Evolutionary conservation across 2,797 vertebrate species (phyloP).

Genomic region (Parotocinclus haroldoi): DNA sequence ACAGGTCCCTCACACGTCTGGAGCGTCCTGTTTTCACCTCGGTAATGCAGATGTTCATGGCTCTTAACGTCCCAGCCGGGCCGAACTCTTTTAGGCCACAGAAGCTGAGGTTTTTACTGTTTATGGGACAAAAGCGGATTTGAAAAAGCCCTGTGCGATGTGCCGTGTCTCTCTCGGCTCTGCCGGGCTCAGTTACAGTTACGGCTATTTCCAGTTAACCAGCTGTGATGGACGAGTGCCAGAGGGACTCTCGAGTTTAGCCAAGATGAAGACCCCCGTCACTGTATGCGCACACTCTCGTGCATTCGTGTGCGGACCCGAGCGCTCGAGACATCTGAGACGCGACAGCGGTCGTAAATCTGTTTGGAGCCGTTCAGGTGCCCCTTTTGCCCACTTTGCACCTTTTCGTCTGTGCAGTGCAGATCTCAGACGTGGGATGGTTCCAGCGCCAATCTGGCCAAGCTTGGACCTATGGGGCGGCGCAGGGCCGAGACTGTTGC

Average conservation of each 20-base stretch:
- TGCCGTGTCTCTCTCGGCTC: not conserved
- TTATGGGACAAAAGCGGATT: no score
- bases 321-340: conserved; percentile 31
- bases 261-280: conserved; percentile 38
- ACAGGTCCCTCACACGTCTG: conserved; percentile 28
- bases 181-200: conserved; percentile 59
- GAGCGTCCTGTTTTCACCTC: not conserved
- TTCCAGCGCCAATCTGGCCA: conserved; percentile 16
- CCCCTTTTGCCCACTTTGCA: not conserved
- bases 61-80: no score
- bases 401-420: not conserved
- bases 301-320: conserved; percentile 27
- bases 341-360: conserved; percentile 38
- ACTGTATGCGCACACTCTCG: conserved; percentile 15
- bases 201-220: conserved; percentile 68
- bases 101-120: no score
- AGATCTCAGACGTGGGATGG: not conserved
- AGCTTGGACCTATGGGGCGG: conserved; percentile 43
- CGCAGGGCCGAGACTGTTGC: conserved; percentile 30
- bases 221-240: conserved; percentile 59
- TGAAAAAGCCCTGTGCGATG: not conserved
- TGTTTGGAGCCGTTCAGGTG: conserved; percentile 24
- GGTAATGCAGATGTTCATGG: no score
- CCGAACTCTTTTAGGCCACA: no score
- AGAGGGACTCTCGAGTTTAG: conserved; percentile 59